phyloP scores from a whole-genome alignment of 2,888 invertebrate genomes.

The Pheosia gnoma region DNA sequence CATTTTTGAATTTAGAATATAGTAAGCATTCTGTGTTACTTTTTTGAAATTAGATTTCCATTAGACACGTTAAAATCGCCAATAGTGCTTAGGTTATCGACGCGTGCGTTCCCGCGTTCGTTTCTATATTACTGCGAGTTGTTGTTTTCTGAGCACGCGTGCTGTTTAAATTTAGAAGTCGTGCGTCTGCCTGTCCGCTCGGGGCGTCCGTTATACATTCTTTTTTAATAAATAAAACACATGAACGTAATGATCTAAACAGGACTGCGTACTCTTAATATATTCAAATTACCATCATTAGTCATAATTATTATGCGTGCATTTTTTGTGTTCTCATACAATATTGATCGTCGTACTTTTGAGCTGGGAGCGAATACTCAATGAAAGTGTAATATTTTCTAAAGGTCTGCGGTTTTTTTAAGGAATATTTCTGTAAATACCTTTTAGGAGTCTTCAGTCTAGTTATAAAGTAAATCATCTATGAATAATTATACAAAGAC shows the following conservation, averaged over 20 bases:
- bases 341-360: no score
- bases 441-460: no score
- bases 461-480: no score
- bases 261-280: constrained; percentile 1
- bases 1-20: constrained; percentile 6
- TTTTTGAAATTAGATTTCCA: constrained; percentile 25
- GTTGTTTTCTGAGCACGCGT: constrained; percentile 75
- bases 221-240: constrained; percentile 67
- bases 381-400: no score
- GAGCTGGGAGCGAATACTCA: no score
- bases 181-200: constrained; percentile 60
- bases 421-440: no score
- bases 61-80: constrained; percentile 18
- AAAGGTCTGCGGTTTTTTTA: no score
- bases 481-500: constrained; percentile 59
- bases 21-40: constrained; percentile 17
- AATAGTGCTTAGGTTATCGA: constrained; percentile 33
- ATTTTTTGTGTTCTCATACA: no score
- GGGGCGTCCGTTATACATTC: constrained; percentile 63
- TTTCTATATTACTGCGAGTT: constrained; percentile 68
- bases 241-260: neutral
- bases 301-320: no score
- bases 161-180: constrained; percentile 70
- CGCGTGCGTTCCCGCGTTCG: constrained; percentile 64
- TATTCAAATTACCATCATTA: no score